Percentiles rank a stretch among this genome's conserved stretches.
These are phyloP conservation scores for Percopsis transmontana DNA, from an alignment of 2,113 vertebrate genomes.

Conservation along the genomic window DNA sequence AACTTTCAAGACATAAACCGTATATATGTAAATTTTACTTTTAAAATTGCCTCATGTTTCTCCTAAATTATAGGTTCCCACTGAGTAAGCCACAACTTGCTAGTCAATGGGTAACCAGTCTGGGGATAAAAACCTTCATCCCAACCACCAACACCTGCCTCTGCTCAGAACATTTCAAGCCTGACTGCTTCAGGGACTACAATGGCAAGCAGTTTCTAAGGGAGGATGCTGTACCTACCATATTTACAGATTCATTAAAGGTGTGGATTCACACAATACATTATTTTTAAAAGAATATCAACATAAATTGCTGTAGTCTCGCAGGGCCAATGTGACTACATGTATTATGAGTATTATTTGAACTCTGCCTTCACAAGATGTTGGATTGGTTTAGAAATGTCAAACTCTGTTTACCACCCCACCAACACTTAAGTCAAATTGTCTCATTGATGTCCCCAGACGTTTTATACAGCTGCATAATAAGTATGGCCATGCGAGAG, in stretches of 20 bases:
- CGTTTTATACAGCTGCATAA: no score
- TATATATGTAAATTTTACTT: no score
- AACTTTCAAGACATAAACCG: not conserved
- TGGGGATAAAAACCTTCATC: constrained; percentile 76
- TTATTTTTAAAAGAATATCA: not conserved
- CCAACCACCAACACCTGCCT: constrained; percentile 79
- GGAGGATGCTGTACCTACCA: constrained; percentile 80
- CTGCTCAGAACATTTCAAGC: constrained; percentile 78
- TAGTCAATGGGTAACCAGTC: constrained; percentile 77
- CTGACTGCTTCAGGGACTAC: constrained; percentile 81
- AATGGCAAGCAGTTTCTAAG: constrained; percentile 82
- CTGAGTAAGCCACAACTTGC: constrained; percentile 79
- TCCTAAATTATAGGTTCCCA: constrained; percentile 69
- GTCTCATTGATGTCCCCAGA: no score
- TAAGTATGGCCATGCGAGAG: no score
- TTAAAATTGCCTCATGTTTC: not conserved
- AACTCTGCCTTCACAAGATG: no score
- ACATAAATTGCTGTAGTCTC: no score
- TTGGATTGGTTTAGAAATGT: no score
- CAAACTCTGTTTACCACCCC: no score
- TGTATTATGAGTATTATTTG: no score
- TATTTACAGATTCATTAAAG: constrained; percentile 70
- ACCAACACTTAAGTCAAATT: no score
- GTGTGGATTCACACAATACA: constrained; percentile 25
- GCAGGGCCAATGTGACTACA: no score